Base-by-base conservation (phyloP, 2,113 vertebrate species). In the Piliocolobus tephrosceles region DNA sequence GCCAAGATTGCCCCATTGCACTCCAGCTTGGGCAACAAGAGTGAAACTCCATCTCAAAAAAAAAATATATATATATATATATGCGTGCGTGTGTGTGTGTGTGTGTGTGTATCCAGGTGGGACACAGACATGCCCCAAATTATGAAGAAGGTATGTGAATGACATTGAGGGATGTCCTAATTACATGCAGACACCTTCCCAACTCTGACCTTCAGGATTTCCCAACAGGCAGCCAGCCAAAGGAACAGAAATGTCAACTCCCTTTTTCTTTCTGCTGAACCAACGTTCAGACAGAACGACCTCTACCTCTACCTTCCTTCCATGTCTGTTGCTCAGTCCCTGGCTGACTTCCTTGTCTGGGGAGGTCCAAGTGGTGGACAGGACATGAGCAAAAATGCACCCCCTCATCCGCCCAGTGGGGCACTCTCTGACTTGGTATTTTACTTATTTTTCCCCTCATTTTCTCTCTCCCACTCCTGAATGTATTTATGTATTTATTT, bases 11-110 rank as follows among this genome's bases (percentile, higher is more conserved):
- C 11, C 1, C 61, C 61, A 64, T 13, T 30, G 61, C 61, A 30
- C 61, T 64, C 61, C 27, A 64, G 61, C 61, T 13, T 64, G 61
- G 11, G 61, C 61, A 64, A 64, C 5, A 64, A 64, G 27, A 64
- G 61, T 64, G 61, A 64, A 64, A 30, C 61, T 64, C 27, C 27
- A 30, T 13, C 61, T 64, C 61, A 30, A 30, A 30, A 22, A 3
- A 25, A 61, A 27, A 61, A 32, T 6, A 66, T 61, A 93, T 58
- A 25, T 58, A 45, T 68, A 57, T 52, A 6, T 18, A 6, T 18
- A 2, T 17, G 2, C 1, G 0, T 55, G 6, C 2, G 17, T 55
- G 17, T 18, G 18, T 5, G 18, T 16, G 47, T 55, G 18, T 20
- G 18, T 55, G 18, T 18, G 18, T 6, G 6, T 17, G 18, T 7